phyloP scores from a whole-genome alignment of 2,797 vertebrate species.

The Brachyrhaphis roseni region DNA sequence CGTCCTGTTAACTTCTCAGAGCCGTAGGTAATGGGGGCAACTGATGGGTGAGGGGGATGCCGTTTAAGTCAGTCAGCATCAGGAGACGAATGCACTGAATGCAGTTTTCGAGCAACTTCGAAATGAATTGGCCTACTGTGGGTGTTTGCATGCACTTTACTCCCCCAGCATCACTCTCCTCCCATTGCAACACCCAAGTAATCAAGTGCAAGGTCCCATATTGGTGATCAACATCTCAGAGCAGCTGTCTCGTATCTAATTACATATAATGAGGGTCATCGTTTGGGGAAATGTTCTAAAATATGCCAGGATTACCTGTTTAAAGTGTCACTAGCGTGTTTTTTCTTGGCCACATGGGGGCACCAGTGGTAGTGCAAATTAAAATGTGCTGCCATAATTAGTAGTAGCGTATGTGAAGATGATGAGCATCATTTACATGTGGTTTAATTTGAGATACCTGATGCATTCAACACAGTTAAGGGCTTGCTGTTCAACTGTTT shows the following conservation, averaged over 20 bases:
- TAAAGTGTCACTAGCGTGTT: background rate
- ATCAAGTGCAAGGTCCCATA: background rate
- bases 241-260: background rate
- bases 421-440: background rate
- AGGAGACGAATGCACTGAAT: background rate
- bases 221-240: background rate
- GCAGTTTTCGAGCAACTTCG: background rate
- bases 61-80: background rate
- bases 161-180: background rate
- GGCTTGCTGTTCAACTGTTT: background rate
- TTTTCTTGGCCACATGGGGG: background rate
- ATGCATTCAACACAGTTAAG: background rate
- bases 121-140: background rate
- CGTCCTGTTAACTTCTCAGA: conserved; percentile 12
- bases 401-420: too few species aligned
- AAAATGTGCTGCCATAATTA: background rate
- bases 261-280: background rate
- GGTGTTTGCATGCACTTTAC: background rate
- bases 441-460: background rate
- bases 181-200: background rate
- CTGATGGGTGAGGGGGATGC: conserved; percentile 6
- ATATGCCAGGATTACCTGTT: background rate
- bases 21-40: background rate
- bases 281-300: background rate
- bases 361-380: background rate